Conservation (phyloP, 2,113 vertebrate genomes). For the Dinomys branickii region DNA sequence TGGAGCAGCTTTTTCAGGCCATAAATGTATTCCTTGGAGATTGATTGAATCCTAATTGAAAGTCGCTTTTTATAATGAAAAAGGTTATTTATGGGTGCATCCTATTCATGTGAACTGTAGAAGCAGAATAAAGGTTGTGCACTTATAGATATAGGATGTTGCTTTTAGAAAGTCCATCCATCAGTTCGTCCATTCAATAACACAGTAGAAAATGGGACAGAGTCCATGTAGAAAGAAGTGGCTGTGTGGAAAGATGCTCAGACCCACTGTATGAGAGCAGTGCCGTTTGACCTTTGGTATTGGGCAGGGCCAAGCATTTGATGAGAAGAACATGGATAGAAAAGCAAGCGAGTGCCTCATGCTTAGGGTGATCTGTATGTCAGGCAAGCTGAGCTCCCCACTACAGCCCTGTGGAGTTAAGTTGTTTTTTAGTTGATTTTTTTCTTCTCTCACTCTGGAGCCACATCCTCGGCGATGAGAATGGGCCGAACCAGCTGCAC, state of each 20-base stretch:
- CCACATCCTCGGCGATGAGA: neutral
- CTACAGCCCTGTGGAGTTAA: neutral
- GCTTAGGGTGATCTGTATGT: neutral
- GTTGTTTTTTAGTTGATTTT: neutral
- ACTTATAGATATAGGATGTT: neutral
- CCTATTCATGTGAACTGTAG: neutral
- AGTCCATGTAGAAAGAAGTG: neutral
- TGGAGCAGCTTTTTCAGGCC: neutral
- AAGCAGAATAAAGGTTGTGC: neutral
- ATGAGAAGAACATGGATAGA: neutral
- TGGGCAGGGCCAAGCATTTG: neutral
- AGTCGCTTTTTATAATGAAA: conserved; percentile 42
- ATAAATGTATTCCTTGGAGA: neutral
- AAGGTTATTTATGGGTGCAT: conserved; percentile 22
- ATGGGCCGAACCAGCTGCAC: fast-evolving
- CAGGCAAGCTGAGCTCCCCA: neutral
- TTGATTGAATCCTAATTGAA: conserved; percentile 32
- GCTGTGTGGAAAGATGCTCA: neutral
- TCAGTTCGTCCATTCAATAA: neutral
- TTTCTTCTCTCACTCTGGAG: neutral
- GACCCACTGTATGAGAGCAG: neutral
- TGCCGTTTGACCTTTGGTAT: neutral
- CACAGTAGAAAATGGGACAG: neutral
- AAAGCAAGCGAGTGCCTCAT: neutral
- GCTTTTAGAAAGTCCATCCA: neutral